Evolutionary conservation across 2,113 vertebrate genomes (phyloP).

Genomic region (Shinisaurus crocodilurus): DNA sequence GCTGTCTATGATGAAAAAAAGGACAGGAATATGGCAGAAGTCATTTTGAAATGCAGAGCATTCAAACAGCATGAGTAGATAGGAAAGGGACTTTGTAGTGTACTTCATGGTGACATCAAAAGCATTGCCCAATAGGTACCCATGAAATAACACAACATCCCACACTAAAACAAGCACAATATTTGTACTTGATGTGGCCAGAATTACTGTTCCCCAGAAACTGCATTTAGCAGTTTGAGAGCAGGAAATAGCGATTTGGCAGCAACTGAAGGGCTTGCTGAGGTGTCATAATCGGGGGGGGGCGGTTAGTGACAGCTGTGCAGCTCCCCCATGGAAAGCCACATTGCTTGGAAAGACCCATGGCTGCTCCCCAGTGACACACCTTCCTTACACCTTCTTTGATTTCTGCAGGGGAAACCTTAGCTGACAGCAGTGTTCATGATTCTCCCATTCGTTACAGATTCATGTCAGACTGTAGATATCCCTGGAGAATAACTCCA

Average conservation of each 20-base stretch:
- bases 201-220: not conserved
- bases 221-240: not conserved
- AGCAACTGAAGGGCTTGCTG: not conserved
- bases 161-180: not conserved
- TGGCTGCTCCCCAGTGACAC: constrained; percentile 2
- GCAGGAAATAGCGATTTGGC: not conserved
- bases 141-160: not conserved
- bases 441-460: constrained; percentile 34
- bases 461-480: constrained; percentile 51
- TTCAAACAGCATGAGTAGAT: not conserved
- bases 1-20: no score
- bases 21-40: not conserved
- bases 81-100: not conserved
- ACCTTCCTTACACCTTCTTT: constrained; percentile 25
- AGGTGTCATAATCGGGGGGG: not conserved
- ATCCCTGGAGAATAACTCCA: constrained; percentile 64
- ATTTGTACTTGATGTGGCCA: not conserved
- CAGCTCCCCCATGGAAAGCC: not conserved
- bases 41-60: not conserved
- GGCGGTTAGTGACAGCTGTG: not conserved
- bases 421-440: constrained; percentile 47
- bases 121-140: not conserved
- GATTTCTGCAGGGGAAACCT: constrained; percentile 57
- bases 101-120: not conserved
- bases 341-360: not conserved